Base-by-base conservation (phyloP, 2,113 vertebrate genomes). In the Bubo scandiacus region DNA sequence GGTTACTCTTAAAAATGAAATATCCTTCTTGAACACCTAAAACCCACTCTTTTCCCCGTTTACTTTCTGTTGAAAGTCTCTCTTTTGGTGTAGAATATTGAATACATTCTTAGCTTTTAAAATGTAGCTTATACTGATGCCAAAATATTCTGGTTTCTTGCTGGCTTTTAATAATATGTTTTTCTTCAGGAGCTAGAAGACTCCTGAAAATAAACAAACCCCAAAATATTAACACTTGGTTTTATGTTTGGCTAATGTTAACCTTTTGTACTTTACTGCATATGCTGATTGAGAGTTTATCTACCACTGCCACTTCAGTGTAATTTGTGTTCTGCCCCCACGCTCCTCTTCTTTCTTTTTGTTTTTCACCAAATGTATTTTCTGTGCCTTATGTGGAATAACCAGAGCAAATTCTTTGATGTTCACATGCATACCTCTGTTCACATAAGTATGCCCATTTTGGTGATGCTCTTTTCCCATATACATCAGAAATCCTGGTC, bases 11-110 rank as follows among this genome's bases (percentile, higher is more conserved):
- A 75, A 75, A 84, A 87, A 25, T 42, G 3, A 55, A 25, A 16
- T 72, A 27, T 49, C 4, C 6, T 67, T 86, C 25, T 71, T 57
- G 4, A 75, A 26, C 6, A 15, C 8, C 5, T 51, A n/a, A 70
- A n/a, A 0, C 0, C 6, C 3, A 6, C 7, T 66, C 2, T 36
- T 84, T 77, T 49, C 11, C 15, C 7, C 1, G 5, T 29, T 65
- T 40, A 55, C 5, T 25, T 40, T 66, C 21, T 54, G 15, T 36
- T 72, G n/a, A 42, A 87, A 47, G 4, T 71, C 2, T 82, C 15
- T 54, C 36, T 63, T 25, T 65, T 54, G 4, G 5, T 54, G 6
- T 23, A 47, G 42, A 34, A 25, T 40, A 20, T 14, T 38, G 22
- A 78, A 67, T 71, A 29, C 1, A 1, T 29, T 65, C 14, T 83